phyloP scores from a whole-genome alignment of 2,113 vertebrate species.

The Pampusana beccarii region DNA sequence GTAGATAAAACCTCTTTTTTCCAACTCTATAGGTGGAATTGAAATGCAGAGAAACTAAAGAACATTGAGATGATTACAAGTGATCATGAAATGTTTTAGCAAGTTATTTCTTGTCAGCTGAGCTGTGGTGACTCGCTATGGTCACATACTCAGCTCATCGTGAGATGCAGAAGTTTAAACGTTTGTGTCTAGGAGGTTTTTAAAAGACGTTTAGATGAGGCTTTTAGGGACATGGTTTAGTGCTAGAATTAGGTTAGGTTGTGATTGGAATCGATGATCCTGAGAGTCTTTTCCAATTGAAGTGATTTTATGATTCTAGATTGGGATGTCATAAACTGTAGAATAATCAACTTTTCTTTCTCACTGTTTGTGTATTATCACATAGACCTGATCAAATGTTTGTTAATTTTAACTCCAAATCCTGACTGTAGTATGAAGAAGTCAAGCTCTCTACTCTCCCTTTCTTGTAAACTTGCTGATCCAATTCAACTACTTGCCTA shows the following conservation, averaged over 20 bases:
- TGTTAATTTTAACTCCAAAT: neutral
- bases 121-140: neutral
- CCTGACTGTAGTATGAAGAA: neutral
- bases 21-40: neutral
- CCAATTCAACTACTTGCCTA: neutral
- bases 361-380: accelerated
- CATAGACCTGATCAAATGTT: neutral
- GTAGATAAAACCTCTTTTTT: neutral
- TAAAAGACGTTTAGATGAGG: no score
- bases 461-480: neutral
- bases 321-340: neutral
- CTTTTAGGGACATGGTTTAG: no score
- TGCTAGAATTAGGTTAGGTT: no score
- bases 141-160: neutral
- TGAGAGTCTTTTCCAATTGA: no score
- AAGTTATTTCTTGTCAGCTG: neutral
- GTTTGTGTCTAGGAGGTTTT: neutral
- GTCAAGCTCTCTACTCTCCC: neutral
- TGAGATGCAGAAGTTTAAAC: neutral
- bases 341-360: neutral
- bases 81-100: neutral
- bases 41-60: neutral
- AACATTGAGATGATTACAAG: neutral
- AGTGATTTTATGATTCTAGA: no score
- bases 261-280: no score